Conservation (phyloP, 2,797 vertebrate species). For the Danio choprae region DNA sequence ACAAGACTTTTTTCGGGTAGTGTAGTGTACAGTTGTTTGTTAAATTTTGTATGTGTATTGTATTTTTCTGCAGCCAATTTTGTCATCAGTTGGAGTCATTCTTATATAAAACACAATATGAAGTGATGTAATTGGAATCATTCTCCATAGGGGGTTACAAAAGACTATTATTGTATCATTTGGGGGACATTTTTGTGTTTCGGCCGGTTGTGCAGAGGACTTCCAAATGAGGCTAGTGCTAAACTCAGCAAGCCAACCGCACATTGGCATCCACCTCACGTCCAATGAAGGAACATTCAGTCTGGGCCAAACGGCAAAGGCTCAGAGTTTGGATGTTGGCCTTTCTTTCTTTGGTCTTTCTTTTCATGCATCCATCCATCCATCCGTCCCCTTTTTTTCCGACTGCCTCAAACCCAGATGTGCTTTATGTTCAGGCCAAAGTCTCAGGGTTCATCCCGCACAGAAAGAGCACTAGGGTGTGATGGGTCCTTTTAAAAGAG, state of each 20-base stretch:
- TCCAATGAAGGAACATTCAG: slow-evolving; percentile 64
- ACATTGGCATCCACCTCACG: slow-evolving; percentile 65
- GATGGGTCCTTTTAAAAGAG: slow-evolving; percentile 8
- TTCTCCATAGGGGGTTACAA: not conserved
- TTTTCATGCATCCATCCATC: slow-evolving; percentile 50
- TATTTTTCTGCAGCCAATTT: not conserved
- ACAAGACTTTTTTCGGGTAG: too few relatives aligned
- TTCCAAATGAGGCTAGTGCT: slow-evolving; percentile 55
- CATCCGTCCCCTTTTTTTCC: slow-evolving; percentile 27
- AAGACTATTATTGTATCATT: slow-evolving; percentile 15
- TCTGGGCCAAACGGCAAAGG: slow-evolving; percentile 56
- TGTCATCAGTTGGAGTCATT: not conserved
- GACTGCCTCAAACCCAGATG: slow-evolving; percentile 49
- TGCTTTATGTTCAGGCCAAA: slow-evolving; percentile 51
- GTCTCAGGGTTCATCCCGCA: slow-evolving; percentile 37
- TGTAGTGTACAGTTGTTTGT: too few relatives aligned
- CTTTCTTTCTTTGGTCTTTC: slow-evolving; percentile 51
- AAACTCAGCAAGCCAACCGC: slow-evolving; percentile 26
- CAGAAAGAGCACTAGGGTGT: slow-evolving; percentile 3
- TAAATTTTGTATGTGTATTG: too few relatives aligned
- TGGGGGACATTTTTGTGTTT: slow-evolving; percentile 15
- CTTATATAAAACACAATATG: too few relatives aligned
- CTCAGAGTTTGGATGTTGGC: slow-evolving; percentile 55
- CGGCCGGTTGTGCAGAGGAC: slow-evolving; percentile 35
- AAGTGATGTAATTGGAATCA: not conserved